Conservation (phyloP, 1,140 invertebrate species). For the Adelges cooleyi region DNA sequence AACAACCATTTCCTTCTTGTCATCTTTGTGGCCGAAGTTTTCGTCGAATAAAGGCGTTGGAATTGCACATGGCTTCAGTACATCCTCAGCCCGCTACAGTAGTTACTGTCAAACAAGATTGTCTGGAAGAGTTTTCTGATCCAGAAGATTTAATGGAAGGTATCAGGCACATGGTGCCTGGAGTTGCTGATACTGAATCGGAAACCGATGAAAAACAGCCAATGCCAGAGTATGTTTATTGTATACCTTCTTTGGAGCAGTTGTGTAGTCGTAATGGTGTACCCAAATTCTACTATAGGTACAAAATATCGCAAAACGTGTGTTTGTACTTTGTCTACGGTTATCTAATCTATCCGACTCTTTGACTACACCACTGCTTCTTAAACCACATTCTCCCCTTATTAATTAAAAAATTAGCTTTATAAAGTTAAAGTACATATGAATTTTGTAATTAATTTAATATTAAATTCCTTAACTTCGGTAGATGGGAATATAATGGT, state of each 20-base stretch:
- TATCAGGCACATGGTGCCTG: slow-evolving; percentile 45
- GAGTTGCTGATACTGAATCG: slow-evolving; percentile 27
- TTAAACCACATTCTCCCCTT: too few relatives aligned
- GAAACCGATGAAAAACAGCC: slow-evolving; percentile 33
- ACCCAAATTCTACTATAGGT: too few relatives aligned
- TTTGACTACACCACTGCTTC: too few relatives aligned
- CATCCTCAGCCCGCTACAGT: slow-evolving; percentile 37
- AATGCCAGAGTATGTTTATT: slow-evolving; percentile 14
- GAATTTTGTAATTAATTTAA: not conserved
- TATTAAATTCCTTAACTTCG: not conserved
- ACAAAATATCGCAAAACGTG: too few relatives aligned
- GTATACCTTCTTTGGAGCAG: too few relatives aligned
- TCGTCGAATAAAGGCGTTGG: slow-evolving; percentile 51
- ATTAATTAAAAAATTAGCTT: too few relatives aligned
- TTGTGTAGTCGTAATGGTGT: too few relatives aligned
- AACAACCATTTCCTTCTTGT: slow-evolving; percentile 34
- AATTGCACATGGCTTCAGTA: slow-evolving; percentile 47
- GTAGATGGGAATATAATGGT: slow-evolving; percentile 19
- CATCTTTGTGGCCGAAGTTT: slow-evolving; percentile 52
- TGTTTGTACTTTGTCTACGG: too few relatives aligned
- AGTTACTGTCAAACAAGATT: slow-evolving; percentile 36
- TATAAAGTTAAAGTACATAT: not conserved
- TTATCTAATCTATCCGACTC: too few relatives aligned
- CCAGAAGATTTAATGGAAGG: slow-evolving; percentile 73
- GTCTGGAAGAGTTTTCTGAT: slow-evolving; percentile 60